These are phyloP conservation scores for Caloenas nicobarica DNA, from an alignment of 2,113 vertebrate species.

Conservation along the genomic window DNA sequence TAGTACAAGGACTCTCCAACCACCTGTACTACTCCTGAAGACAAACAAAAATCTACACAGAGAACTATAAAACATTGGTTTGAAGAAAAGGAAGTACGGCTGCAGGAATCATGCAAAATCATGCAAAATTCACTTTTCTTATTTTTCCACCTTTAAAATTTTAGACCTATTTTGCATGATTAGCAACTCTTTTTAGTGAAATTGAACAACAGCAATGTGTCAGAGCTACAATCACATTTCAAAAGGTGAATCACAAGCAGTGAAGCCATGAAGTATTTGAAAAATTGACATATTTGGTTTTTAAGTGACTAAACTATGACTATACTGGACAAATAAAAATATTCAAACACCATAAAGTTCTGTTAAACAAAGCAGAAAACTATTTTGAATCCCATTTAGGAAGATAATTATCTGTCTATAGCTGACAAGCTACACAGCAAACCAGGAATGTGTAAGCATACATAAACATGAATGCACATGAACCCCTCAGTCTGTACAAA, in stretches of 20 bases:
- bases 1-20: background rate
- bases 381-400: background rate
- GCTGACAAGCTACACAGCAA: background rate
- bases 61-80: background rate
- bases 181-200: background rate
- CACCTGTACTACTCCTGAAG: background rate
- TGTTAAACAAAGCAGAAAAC: background rate
- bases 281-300: background rate
- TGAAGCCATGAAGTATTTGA: background rate
- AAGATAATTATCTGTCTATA: background rate
- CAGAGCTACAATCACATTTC: background rate
- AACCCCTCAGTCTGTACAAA: background rate
- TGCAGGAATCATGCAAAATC: background rate
- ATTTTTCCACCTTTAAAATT: background rate
- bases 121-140: background rate
- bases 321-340: background rate
- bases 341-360: background rate
- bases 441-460: background rate
- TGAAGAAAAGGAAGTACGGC: background rate
- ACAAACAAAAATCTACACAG: background rate
- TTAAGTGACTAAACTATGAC: background rate
- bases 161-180: background rate
- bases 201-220: background rate
- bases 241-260: background rate
- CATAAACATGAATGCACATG: background rate